phyloP scores from a whole-genome alignment of 2,888 invertebrate species.

The Trichogramma dendrolimi region DNA sequence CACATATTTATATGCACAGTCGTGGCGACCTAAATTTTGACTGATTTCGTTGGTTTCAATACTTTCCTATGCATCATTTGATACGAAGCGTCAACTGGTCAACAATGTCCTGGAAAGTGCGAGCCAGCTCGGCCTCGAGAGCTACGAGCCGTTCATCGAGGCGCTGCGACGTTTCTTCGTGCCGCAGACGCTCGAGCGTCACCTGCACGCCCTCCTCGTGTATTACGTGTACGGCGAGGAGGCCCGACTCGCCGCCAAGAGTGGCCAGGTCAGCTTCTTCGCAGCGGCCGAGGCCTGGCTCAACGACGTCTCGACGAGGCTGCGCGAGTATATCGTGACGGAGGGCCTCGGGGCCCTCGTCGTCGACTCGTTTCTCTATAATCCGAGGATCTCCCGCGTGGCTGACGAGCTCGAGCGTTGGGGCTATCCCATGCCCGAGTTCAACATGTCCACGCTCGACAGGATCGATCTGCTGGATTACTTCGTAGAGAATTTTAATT shows the following conservation, averaged over 20 bases:
- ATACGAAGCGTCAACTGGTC: constrained; percentile 11
- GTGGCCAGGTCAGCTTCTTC: background rate
- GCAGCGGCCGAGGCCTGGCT: constrained; percentile 29
- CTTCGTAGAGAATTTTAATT: constrained; percentile 22
- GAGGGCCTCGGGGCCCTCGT: constrained; percentile 36
- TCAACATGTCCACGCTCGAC: constrained; percentile 23
- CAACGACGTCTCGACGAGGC: constrained; percentile 20
- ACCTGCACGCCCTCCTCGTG: constrained; percentile 34
- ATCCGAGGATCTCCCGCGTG: constrained; percentile 37
- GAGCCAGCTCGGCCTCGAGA: constrained; percentile 25
- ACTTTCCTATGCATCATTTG: too few species aligned
- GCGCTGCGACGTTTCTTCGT: constrained; percentile 36
- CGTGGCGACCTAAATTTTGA: too few species aligned
- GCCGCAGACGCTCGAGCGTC: constrained; percentile 35
- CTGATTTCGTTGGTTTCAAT: too few species aligned
- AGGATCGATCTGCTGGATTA: constrained; percentile 20
- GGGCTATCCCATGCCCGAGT: constrained; percentile 30
- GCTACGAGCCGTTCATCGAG: constrained; percentile 35
- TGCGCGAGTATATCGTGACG: constrained; percentile 27
- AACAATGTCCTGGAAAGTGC: constrained; percentile 2
- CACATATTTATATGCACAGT: too few species aligned
- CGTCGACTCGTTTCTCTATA: constrained; percentile 37
- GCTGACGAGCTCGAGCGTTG: constrained; percentile 35
- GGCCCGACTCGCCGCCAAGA: background rate
- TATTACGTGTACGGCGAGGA: constrained; percentile 34